Percentiles rank a stretch among this genome's conserved stretches.
phyloP scores from a whole-genome alignment of 2,113 vertebrate genomes.

The Lepus americanus region DNA sequence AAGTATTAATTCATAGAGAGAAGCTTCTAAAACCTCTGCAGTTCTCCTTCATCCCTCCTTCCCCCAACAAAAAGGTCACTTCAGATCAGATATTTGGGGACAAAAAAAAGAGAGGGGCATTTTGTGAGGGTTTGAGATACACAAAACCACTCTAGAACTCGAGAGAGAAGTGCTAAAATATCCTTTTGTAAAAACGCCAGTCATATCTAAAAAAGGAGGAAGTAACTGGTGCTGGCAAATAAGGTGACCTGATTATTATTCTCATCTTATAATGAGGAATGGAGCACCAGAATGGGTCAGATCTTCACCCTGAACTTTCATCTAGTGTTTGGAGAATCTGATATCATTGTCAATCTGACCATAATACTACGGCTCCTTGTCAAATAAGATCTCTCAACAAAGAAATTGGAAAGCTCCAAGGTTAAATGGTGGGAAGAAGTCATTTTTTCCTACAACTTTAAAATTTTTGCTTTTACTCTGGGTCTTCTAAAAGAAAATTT shows the following conservation, averaged over 20 bases:
- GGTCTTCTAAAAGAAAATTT: constrained; percentile 49
- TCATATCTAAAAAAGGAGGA: neutral
- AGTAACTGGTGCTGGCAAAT: neutral
- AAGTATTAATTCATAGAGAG: constrained; percentile 70
- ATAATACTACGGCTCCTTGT: neutral
- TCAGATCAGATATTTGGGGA: neutral
- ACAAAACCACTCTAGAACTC: constrained; percentile 38
- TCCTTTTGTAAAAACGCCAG: constrained; percentile 13
- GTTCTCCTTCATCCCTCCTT: constrained; percentile 45
- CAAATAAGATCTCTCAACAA: constrained; percentile 12
- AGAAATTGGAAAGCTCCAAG: constrained; percentile 10
- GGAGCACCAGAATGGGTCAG: neutral
- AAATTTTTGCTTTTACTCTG: constrained; percentile 49
- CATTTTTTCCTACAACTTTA: neutral
- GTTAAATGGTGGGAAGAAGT: constrained; percentile 31
- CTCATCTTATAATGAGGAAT: constrained; percentile 53
- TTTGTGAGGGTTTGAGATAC: neutral
- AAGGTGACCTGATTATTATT: constrained; percentile 11
- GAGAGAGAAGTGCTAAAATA: constrained; percentile 19
- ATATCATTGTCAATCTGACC: constrained; percentile 42
- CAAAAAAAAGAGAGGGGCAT: neutral
- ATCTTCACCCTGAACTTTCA: constrained; percentile 52
- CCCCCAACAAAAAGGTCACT: constrained; percentile 39
- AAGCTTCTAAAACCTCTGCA: constrained; percentile 59
- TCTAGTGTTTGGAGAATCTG: constrained; percentile 11